phyloP scores from a whole-genome alignment of 2,113 vertebrate genomes.

The Pycnonotus jocosus region DNA sequence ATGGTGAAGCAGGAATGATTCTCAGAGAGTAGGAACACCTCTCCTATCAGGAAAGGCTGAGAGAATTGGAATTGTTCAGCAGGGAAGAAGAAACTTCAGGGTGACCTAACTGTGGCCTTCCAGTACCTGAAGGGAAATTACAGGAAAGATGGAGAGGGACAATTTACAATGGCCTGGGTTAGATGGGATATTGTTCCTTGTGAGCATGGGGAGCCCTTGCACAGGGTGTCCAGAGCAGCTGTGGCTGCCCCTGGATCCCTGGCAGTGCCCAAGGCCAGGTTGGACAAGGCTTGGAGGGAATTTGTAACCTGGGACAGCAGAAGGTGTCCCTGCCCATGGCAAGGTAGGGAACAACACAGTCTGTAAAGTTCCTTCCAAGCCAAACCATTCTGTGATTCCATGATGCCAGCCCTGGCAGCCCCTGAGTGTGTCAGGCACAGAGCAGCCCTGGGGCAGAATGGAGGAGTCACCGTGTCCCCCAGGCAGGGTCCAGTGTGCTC shows the following conservation, averaged over 20 bases:
- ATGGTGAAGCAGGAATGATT: background rate
- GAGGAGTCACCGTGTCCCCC: fast-evolving
- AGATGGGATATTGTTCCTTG: background rate
- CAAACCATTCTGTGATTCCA: background rate
- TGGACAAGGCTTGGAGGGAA: background rate
- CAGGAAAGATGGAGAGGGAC: background rate
- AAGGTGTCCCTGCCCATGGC: background rate
- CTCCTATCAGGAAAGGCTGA: background rate
- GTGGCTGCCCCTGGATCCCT: background rate
- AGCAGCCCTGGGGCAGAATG: background rate
- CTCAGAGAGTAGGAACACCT: background rate
- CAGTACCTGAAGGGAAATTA: background rate
- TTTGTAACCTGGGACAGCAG: background rate
- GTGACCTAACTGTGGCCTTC: background rate
- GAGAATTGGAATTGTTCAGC: background rate
- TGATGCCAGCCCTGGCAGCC: background rate
- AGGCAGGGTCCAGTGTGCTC: fast-evolving
- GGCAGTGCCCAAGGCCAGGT: background rate
- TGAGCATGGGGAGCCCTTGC: background rate
- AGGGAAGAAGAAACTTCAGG: background rate
- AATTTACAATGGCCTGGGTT: background rate
- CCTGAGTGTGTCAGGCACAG: fast-evolving
- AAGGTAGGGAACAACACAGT: too few relatives aligned
- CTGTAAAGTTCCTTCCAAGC: background rate
- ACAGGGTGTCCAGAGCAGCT: background rate